phyloP scores from a whole-genome alignment of 92 coral and sea anemone genomes.

The Montipora capitata region DNA sequence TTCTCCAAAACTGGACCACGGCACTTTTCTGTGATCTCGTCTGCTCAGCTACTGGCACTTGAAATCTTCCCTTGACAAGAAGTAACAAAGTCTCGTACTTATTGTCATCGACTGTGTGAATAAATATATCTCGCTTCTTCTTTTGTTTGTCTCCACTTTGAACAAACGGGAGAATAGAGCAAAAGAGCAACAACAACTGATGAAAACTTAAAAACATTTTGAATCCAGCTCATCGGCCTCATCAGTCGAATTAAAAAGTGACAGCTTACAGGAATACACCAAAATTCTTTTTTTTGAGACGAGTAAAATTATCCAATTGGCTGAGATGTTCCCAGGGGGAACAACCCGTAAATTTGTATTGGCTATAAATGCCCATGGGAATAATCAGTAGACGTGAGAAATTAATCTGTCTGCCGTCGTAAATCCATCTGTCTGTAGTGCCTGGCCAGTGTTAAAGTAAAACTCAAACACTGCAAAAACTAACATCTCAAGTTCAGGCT shows the following conservation, averaged over 20 bases:
- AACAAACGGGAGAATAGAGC: conserved; percentile 25
- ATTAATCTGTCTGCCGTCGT: background rate
- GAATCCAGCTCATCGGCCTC: conserved; percentile 11
- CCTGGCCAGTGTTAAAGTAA: background rate
- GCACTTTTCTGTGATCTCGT: too few species aligned
- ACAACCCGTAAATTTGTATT: background rate
- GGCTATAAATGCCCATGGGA: conserved; percentile 10
- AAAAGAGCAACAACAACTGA: background rate
- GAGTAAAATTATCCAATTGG: background rate
- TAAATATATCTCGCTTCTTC: conserved; percentile 49
- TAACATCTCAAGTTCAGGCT: conserved; percentile 5
- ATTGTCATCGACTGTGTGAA: conserved; percentile 41
- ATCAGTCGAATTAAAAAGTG: conserved; percentile 4
- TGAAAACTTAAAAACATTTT: conserved; percentile 9
- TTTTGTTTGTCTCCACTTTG: conserved; percentile 32
- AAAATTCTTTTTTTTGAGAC: background rate
- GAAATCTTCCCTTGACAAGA: conserved; percentile 41
- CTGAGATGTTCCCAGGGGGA: conserved; percentile 11
- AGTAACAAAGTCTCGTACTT: conserved; percentile 54
- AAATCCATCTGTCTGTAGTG: conserved; percentile 1
- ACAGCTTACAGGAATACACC: background rate
- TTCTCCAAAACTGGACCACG: too few species aligned
- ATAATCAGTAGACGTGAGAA: conserved; percentile 1
- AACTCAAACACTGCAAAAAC: background rate
- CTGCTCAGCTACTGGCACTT: too few species aligned